These are phyloP conservation scores for Eilema sororculum DNA, from an alignment of 2,888 invertebrate genomes.

Conservation along the genomic window DNA sequence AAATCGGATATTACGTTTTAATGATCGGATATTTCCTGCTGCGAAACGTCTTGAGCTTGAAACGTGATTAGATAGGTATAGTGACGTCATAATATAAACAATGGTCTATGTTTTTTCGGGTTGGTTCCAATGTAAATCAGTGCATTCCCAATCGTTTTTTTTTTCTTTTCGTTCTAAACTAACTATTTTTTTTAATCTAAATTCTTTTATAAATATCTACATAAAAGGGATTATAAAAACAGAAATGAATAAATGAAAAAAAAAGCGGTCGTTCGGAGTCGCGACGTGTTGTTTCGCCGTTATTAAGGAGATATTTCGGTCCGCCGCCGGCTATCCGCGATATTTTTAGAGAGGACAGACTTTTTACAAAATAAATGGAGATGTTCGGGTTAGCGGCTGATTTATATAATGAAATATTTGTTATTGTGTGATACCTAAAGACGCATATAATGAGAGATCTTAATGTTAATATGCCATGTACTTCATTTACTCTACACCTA, in stretches of 20 bases:
- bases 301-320: conserved; percentile 76
- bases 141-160: background rate
- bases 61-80: conserved; percentile 38
- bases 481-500: too few species aligned
- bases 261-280: conserved; percentile 49
- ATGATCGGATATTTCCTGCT: conserved; percentile 50
- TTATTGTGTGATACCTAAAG: conserved; percentile 27
- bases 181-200: background rate
- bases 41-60: conserved; percentile 39
- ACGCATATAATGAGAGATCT: conserved; percentile 8
- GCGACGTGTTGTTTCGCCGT: conserved; percentile 67
- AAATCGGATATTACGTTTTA: conserved; percentile 52
- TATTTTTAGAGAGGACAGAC: conserved; percentile 84
- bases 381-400: conserved; percentile 73
- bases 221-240: conserved; percentile 39
- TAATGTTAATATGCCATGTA: background rate
- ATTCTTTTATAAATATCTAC: background rate
- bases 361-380: conserved; percentile 84
- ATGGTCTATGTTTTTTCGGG: conserved; percentile 7
- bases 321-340: conserved; percentile 75
- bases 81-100: conserved; percentile 40
- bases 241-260: conserved; percentile 43
- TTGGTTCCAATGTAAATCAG: background rate
- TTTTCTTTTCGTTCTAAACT: background rate
- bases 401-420: conserved; percentile 66